Evolutionary conservation across 2,113 vertebrate genomes (phyloP).

Genomic region (Callipepla squamata): DNA sequence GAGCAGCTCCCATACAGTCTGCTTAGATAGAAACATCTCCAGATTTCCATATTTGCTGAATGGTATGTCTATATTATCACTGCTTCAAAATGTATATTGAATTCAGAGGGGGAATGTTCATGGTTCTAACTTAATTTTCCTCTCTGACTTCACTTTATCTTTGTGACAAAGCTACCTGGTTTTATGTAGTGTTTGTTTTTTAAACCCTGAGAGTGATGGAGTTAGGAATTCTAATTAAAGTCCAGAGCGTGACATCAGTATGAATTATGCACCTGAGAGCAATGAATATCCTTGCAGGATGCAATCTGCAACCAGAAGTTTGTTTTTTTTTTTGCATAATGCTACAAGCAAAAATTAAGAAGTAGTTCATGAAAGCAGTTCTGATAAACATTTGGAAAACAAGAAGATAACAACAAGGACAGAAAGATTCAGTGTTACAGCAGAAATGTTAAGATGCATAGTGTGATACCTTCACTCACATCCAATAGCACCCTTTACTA

Average conservation of each 20-base stretch:
- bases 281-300: neutral
- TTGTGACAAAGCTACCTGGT: neutral
- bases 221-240: conserved; percentile 19
- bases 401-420: neutral
- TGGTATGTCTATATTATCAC: neutral
- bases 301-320: neutral
- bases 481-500: neutral
- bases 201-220: neutral
- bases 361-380: neutral
- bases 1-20: neutral
- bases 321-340: neutral
- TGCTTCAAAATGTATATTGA: neutral
- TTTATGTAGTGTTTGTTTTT: neutral
- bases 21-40: neutral
- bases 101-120: conserved; percentile 32
- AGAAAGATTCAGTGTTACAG: neutral
- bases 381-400: neutral
- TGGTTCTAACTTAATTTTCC: neutral
- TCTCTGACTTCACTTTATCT: conserved; percentile 10
- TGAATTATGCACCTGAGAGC: neutral
- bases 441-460: neutral
- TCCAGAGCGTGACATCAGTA: neutral
- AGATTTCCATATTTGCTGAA: neutral
- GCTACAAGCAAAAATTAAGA: neutral
- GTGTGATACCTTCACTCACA: neutral